These are phyloP conservation scores for Montipora sp. DNA, from an alignment of 64 coral and sea anemone species.

Conservation along the genomic window DNA sequence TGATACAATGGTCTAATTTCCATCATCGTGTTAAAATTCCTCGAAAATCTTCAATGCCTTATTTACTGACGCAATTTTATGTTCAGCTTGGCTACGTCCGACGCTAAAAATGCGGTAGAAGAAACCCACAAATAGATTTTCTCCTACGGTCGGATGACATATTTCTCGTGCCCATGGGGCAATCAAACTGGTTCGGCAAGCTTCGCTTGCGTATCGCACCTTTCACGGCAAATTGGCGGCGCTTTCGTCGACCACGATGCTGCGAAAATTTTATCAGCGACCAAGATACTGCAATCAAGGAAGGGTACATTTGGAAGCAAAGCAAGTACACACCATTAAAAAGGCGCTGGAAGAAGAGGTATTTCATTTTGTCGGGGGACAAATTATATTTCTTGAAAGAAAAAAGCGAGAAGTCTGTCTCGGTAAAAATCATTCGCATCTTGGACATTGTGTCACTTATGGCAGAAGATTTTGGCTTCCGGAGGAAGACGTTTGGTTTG, in stretches of 20 bases:
- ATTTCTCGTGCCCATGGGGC: conserved; percentile 13
- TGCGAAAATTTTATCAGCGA: conserved; percentile 16
- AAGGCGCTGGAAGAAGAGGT: conserved; percentile 60
- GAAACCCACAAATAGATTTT: too few species aligned
- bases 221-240: conserved; percentile 22
- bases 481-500: conserved; percentile 63
- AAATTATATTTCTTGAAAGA: conserved; percentile 74
- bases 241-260: conserved; percentile 22
- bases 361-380: conserved; percentile 61
- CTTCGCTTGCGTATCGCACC: conserved; percentile 28
- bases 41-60: background rate
- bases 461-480: conserved; percentile 61
- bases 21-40: background rate
- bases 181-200: conserved; percentile 20
- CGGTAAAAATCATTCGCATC: conserved; percentile 62
- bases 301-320: conserved; percentile 66
- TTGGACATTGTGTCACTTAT: conserved; percentile 64
- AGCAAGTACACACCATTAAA: conserved; percentile 31
- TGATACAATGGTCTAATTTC: conserved; percentile 23
- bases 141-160: background rate
- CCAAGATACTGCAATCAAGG: conserved; percentile 30
- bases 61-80: background rate
- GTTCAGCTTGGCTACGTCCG: background rate
- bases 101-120: conserved; percentile 11
- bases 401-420: conserved; percentile 55